These are phyloP conservation scores for Astreopora myriophthalma DNA, from an alignment of 64 coral and sea anemone genomes.

Conservation along the genomic window DNA sequence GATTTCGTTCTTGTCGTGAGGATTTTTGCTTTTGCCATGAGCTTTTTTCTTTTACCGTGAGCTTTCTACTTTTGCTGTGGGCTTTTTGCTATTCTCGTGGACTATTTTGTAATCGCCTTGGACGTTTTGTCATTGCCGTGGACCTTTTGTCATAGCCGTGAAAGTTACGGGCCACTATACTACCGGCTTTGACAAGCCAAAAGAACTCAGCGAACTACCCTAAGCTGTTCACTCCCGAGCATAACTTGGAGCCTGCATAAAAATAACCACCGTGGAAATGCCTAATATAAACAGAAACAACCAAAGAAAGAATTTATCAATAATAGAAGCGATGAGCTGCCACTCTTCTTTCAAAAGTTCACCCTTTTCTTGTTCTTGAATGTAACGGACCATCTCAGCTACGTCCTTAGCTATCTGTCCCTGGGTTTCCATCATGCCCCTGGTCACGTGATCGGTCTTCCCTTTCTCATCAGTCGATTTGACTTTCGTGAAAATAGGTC, in stretches of 20 bases:
- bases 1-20: too few relatives aligned
- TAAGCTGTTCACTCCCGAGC: background rate
- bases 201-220: background rate
- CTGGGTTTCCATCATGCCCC: conserved; percentile 62
- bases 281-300: conserved; percentile 58
- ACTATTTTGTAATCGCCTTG: too few relatives aligned
- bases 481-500: background rate
- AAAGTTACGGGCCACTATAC: too few relatives aligned
- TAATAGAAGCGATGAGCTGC: conserved; percentile 66
- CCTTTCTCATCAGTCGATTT: background rate
- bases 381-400: conserved; percentile 62
- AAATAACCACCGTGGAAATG: conserved; percentile 59
- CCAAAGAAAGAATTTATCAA: conserved; percentile 79
- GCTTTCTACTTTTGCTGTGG: too few relatives aligned
- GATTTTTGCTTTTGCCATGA: too few relatives aligned
- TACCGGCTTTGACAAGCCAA: background rate
- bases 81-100: too few relatives aligned
- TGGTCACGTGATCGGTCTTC: conserved; percentile 46
- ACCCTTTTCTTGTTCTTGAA: conserved; percentile 66
- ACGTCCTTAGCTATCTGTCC: conserved; percentile 56
- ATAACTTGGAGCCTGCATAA: conserved; percentile 75
- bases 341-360: conserved; percentile 71
- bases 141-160: too few relatives aligned
- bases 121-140: too few relatives aligned
- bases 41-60: too few relatives aligned